A percentile compares a stretch with the other conserved stretches of the same genome.
Evolutionary conservation across 2,797 vertebrate genomes (phyloP).

Genomic region (Mallotus villosus): DNA sequence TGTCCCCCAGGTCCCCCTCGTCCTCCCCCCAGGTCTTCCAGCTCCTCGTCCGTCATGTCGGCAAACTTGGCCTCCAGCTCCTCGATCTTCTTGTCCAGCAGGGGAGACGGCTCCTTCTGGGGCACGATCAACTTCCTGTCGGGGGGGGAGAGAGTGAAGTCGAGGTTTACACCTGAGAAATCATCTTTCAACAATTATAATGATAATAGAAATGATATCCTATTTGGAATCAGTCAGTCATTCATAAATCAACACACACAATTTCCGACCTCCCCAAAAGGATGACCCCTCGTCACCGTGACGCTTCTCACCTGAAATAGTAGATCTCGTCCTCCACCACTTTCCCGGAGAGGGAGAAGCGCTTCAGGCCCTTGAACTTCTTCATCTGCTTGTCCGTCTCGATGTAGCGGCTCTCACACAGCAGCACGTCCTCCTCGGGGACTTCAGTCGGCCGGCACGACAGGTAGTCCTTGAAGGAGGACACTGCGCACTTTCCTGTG

Average conservation of each 20-base stretch:
- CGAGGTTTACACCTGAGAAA: not conserved
- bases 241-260: no score
- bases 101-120: slow-evolving; percentile 95
- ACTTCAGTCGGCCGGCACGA: slow-evolving; percentile 83
- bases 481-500: slow-evolving; percentile 91
- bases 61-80: slow-evolving; percentile 97
- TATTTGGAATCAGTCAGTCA: no score
- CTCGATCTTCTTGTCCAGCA: slow-evolving; percentile 95
- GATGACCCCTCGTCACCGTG: not conserved
- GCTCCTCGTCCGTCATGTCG: slow-evolving; percentile 92
- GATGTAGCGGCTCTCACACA: slow-evolving; percentile 97
- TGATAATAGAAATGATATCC: no score
- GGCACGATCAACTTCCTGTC: slow-evolving; percentile 94
- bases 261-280: no score
- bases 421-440: slow-evolving; percentile 86
- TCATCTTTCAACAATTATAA: no score
- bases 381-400: slow-evolving; percentile 97
- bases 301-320: slow-evolving; percentile 90
- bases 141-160: not conserved
- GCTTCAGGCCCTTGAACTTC: slow-evolving; percentile 96
- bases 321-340: slow-evolving; percentile 97
- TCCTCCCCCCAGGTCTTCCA: slow-evolving; percentile 95
- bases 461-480: slow-evolving; percentile 96
- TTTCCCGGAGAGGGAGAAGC: slow-evolving; percentile 96
- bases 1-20: slow-evolving; percentile 87